Percentiles rank a stretch among this genome's conserved stretches.
phyloP scores from a whole-genome alignment of 2,888 invertebrate genomes.

The Cryptophagus acutangulus region DNA sequence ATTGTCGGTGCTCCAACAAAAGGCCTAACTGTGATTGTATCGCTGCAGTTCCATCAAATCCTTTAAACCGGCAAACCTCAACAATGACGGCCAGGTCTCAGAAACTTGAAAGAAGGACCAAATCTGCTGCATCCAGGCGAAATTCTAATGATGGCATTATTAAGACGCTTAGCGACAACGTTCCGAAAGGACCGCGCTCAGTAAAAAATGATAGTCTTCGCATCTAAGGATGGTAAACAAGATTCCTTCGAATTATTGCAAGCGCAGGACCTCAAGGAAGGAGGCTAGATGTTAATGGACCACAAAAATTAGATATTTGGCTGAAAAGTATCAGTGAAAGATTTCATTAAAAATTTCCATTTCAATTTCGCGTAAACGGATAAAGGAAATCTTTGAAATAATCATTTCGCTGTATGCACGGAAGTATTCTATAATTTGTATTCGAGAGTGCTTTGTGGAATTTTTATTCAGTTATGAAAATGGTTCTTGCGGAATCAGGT shows the following conservation, averaged over 20 bases:
- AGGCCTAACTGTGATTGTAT: slow-evolving; percentile 25
- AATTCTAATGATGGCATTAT: too few relatives aligned
- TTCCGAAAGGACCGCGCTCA: too few relatives aligned
- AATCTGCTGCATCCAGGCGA: too few relatives aligned
- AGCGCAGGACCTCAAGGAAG: too few relatives aligned
- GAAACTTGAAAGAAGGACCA: too few relatives aligned
- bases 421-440: slow-evolving; percentile 32
- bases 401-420: slow-evolving; percentile 25
- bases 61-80: slow-evolving; percentile 24
- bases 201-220: too few relatives aligned
- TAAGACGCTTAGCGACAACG: too few relatives aligned
- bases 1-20: slow-evolving; percentile 30
- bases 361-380: slow-evolving; percentile 25
- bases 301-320: background rate
- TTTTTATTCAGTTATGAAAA: slow-evolving; percentile 33
- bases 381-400: slow-evolving; percentile 26
- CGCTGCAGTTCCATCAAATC: slow-evolving; percentile 27
- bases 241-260: too few relatives aligned
- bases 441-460: slow-evolving; percentile 29
- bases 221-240: too few relatives aligned
- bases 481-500: slow-evolving; percentile 30
- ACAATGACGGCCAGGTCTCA: background rate
- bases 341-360: slow-evolving; percentile 27
- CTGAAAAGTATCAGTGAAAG: slow-evolving; percentile 18
- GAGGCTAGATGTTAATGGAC: too few relatives aligned